Conservation (phyloP, 2,888 invertebrate species). For the Globia sparganii region DNA sequence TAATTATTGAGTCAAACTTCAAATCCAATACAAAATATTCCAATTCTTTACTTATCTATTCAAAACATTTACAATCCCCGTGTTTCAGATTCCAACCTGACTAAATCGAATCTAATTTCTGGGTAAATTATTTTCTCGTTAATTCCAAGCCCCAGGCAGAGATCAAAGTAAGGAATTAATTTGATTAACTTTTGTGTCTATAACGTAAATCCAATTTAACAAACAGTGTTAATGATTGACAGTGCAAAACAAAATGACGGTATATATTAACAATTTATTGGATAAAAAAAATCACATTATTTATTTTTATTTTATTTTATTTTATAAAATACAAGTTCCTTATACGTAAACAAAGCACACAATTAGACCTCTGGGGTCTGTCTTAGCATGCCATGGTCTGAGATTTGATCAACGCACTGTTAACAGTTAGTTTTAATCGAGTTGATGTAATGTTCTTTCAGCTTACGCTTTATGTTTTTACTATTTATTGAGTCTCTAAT, state of each 20-base stretch:
- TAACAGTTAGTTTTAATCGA: too few species aligned
- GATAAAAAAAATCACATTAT: too few species aligned
- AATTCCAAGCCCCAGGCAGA: conserved; percentile 61
- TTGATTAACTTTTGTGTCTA: conserved; percentile 73
- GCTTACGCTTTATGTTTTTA: too few species aligned
- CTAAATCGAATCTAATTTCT: conserved; percentile 67
- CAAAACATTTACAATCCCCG: conserved; percentile 57
- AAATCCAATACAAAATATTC: conserved; percentile 44
- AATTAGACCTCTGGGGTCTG: too few species aligned
- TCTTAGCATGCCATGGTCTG: too few species aligned
- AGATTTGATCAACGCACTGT: too few species aligned
- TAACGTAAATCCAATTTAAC: conserved; percentile 51
- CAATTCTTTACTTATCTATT: conserved; percentile 61
- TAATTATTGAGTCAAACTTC: not conserved
- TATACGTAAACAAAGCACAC: too few species aligned
- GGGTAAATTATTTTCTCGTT: conserved; percentile 67
- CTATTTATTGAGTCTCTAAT: too few species aligned
- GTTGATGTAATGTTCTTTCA: too few species aligned
- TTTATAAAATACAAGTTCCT: too few species aligned
- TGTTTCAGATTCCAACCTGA: conserved; percentile 61
- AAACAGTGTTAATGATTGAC: conserved; percentile 39
- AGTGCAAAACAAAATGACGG: conserved; percentile 35
- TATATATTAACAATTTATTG: not conserved
- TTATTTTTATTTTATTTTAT: too few species aligned
- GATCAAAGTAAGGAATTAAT: conserved; percentile 72